phyloP scores from a whole-genome alignment of 2,888 invertebrate genomes.

The Ypsolopha sequella region DNA sequence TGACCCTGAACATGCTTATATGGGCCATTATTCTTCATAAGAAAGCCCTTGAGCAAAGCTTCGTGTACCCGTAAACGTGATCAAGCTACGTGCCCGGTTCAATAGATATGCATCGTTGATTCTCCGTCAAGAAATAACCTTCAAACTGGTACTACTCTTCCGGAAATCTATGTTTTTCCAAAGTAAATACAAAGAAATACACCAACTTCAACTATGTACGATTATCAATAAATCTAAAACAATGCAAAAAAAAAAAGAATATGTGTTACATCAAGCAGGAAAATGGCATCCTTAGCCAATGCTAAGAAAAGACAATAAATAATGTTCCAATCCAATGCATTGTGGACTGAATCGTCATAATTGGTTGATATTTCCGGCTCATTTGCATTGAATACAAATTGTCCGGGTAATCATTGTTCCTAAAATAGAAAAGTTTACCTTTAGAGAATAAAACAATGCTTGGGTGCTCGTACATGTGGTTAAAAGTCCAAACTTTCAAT shows the following conservation, averaged over 20 bases:
- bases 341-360: not conserved
- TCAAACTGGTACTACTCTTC: conserved; percentile 17
- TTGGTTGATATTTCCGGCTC: conserved; percentile 28
- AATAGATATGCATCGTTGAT: conserved; percentile 22
- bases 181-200: not conserved
- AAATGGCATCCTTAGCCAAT: conserved; percentile 15
- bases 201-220: conserved; percentile 6
- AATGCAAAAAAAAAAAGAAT: too few relatives aligned
- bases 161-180: conserved; percentile 19
- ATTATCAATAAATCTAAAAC: too few relatives aligned
- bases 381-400: conserved; percentile 43
- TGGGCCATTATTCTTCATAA: not conserved
- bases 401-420: conserved; percentile 21
- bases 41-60: conserved; percentile 1
- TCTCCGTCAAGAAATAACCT: conserved; percentile 26
- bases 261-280: not conserved
- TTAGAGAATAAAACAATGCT: conserved; percentile 20
- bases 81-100: conserved; percentile 8
- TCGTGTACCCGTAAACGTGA: conserved; percentile 6
- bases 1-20: not conserved
- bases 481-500: too few relatives aligned
- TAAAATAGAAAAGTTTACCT: conserved; percentile 13
- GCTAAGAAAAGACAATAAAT: conserved; percentile 7
- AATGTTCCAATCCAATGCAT: not conserved
- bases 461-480: not conserved